Base-by-base conservation (phyloP, 2,797 vertebrate genomes). In the Lates japonicus region DNA sequence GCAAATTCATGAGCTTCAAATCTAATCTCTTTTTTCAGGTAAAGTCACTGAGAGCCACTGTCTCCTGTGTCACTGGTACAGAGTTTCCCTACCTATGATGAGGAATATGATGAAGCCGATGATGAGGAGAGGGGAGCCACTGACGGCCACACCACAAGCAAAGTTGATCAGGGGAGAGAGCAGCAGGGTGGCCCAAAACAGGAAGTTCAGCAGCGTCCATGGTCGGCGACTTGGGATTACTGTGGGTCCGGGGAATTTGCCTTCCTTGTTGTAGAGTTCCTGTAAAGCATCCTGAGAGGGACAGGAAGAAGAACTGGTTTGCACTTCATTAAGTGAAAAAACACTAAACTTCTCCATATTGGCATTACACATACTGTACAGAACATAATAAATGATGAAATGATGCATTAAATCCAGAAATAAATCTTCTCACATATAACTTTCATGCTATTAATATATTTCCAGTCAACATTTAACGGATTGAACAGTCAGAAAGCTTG, bases 141-240 rank as follows among this genome's bases (percentile, higher is more conserved):
- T 99, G 91, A 98, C 96, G 16, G 95, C 97, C 86, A 99, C 97
- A 12, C 97, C 98, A 41, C 96, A 95, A 55, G 96, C 97, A 67
- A 99, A 99, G 10, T 96, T 97, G 93, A 99, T 97, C 70, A 99
- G 97, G 3, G 98, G 98, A 0, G 98, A 99, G 16, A 99, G 97
- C 63, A 99, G 96, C 54, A 99, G 57, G 0, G 97, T 97, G 84
- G 98, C 98, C 98, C 98, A 99, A 90, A 96, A 98, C 66, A 99
- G 87, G 90, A 98, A 99, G 90, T 99, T 99, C 35, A 99, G 94
- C 80, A 99, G 95, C 0, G 98, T 97, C 98, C 98, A 99, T 0
- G 88, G 95, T 78, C 98, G 94, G 6, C 98, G 95, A 14, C 74
- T 90, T 5, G 98, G 96, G 78, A 94, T 95, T 83, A 98, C 94